Evolutionary conservation across 2,888 invertebrate species (phyloP), one percentile per base, ranked within the genome.

Genomic region (Melanostoma mellinum): DNA sequence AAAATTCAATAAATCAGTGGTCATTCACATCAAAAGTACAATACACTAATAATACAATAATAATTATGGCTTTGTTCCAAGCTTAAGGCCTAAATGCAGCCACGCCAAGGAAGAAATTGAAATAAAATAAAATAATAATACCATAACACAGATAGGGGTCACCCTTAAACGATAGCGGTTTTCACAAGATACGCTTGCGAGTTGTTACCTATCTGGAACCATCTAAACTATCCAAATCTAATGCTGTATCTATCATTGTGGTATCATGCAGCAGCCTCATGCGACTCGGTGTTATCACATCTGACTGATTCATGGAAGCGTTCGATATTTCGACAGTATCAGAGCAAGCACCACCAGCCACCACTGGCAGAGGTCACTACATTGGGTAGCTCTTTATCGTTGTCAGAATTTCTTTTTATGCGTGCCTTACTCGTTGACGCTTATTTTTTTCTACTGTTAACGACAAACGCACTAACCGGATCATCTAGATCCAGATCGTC

Each of bases 211-310:
- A 94, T 92, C 94, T 94, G 42, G 94, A 94, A 86, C 95, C 95
- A 88, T 96, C 96, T 86, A 97, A 92, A 87, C 96, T 96, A 92
- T 97, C 97, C 88, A 97, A 93, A 93, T 97, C 97, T 86, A 97
- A 93, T 74, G 97, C 97, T 73, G 97, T 96, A 91, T 97, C 96
- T 88, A 97, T 97, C 97, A 97, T 97, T 65, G 97, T 97, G 76
- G 96, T 96, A 92, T 97, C 96, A 90, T 96, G 96, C 88, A 96
- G 93, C 88, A 96, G 92, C 87, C 95, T 94, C 90, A 96, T 92
- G 85, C 95, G 93, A 90, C 95, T 95, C 78, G 96, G 95, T 89
- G 94, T 94, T 87, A 95, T 92, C 74, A 93, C 90, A 88, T 91
- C 87, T 88, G 92, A 76, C 67, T 81, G 58, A 85, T 61, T 63